Evolutionary conservation across 1,140 invertebrate species (phyloP), one percentile per base, ranked within the genome.

Genomic region (Pseudomyrmex gracilis): DNA sequence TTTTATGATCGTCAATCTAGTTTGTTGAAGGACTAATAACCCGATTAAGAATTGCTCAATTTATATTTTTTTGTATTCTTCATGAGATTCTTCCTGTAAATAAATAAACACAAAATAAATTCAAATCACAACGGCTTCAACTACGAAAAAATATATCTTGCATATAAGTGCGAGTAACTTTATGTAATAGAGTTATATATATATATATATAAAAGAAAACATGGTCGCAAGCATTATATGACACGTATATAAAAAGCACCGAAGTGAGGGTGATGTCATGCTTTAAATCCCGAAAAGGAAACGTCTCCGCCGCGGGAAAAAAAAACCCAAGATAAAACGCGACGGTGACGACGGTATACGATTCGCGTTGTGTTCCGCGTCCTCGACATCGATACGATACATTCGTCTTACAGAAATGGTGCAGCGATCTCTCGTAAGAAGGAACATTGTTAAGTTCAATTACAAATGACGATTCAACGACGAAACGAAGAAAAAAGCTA

Each of bases 381-480:
- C 89, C 89, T 90, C 90, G 89, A 88, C 89, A 90, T 77, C 84
- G 60, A 88, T 89, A 63, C 71, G 70, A 15, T 84, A 55, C 82
- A 58, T 61, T 53, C 43, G 68, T 51, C 17, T 20, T 57, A 45
- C 58, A 83, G 66, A 86, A 87, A 87, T 71, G 60, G 55, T 84
- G 43, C 73, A 55, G 61, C 45, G 71, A 84, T 78, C 24, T 49
- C 49, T 71, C 68, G 55, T 80, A 87, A 87, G 49, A n/a, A 87
- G 73, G 58, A 49, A 60, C 24, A 84, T 87, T 64, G 85, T 76
- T 58, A 74, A 47, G 43, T 70, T 57, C 63, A 64, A 86, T 86
- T 85, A 63, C n/a, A 66, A 45, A 22, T 45, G 53, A 22, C 45
- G 47, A 71, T 45, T 55, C 34, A 12, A 47, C 43, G 43, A 70